Evolutionary conservation across 2,888 invertebrate genomes (phyloP).

Genomic region (Ephialtes manifestator): DNA sequence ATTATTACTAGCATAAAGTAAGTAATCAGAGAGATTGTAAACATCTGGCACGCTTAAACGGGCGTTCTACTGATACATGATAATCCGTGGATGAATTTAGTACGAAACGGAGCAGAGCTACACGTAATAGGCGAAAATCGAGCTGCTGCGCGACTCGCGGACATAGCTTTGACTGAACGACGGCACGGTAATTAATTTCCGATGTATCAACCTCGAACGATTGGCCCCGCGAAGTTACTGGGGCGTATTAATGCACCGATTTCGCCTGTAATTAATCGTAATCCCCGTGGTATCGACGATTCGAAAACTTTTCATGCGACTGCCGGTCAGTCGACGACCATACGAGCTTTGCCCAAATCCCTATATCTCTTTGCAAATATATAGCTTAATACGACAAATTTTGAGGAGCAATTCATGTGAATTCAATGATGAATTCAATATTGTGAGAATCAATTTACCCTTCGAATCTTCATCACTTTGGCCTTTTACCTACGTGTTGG

Average conservation of each 20-base stretch:
- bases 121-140: neutral
- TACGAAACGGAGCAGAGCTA: neutral
- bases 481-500: too few species aligned
- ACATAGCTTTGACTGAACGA: conserved; percentile 73
- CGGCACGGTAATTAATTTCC: conserved; percentile 76
- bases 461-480: neutral
- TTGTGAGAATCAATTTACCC: neutral
- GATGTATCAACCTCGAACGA: conserved; percentile 73
- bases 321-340: neutral
- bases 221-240: conserved; percentile 72
- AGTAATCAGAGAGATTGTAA: neutral
- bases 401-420: neutral
- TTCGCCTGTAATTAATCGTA: conserved; percentile 74
- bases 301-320: conserved; percentile 13
- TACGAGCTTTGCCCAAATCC: conserved; percentile 19
- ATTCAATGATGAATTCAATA: neutral
- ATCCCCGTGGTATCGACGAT: conserved; percentile 51
- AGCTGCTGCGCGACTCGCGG: neutral
- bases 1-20: neutral
- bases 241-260: conserved; percentile 71
- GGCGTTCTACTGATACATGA: neutral
- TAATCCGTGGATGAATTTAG: conserved; percentile 2
- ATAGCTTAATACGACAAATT: neutral
- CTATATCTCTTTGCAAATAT: neutral
- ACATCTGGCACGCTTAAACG: neutral